Conservation (phyloP, 2,797 vertebrate species). For the Sphenodon punctatus region DNA sequence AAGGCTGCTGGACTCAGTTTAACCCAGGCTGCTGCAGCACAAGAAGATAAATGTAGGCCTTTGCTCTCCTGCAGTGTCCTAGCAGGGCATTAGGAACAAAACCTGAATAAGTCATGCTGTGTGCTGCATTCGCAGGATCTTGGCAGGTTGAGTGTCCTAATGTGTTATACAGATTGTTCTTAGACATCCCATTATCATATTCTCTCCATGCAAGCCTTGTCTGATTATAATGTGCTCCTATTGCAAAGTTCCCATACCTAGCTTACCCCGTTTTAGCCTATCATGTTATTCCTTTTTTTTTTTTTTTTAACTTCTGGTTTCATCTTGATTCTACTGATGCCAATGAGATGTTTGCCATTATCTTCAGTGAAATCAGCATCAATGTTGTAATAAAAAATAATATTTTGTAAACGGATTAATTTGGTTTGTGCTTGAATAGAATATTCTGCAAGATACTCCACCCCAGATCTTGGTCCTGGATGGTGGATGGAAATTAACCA, state of each 20-base stretch:
- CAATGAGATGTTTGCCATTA: too few species aligned
- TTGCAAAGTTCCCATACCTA: background rate
- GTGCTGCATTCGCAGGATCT: background rate
- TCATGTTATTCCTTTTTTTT: background rate
- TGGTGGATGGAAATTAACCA: background rate
- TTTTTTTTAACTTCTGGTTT: background rate
- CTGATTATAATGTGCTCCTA: background rate
- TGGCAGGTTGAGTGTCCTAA: background rate
- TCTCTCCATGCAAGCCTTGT: background rate
- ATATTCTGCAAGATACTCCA: too few species aligned
- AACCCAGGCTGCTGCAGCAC: slow-evolving; percentile 4
- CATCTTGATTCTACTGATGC: too few species aligned
- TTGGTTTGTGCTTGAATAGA: too few species aligned
- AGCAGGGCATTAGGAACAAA: slow-evolving; percentile 42
- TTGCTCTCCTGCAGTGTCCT: slow-evolving; percentile 32
- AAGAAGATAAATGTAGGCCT: slow-evolving; percentile 38
- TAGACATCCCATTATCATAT: background rate
- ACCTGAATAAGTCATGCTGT: slow-evolving; percentile 33
- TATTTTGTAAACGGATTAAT: too few species aligned
- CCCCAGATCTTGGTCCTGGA: too few species aligned
- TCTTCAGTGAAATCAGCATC: background rate
- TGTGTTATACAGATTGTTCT: background rate
- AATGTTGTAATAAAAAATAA: too few species aligned
- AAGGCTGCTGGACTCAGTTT: background rate
- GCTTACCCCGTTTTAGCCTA: too few species aligned